Evolutionary conservation across 2,888 invertebrate genomes (phyloP).

Genomic region (Macrophya alboannulata): DNA sequence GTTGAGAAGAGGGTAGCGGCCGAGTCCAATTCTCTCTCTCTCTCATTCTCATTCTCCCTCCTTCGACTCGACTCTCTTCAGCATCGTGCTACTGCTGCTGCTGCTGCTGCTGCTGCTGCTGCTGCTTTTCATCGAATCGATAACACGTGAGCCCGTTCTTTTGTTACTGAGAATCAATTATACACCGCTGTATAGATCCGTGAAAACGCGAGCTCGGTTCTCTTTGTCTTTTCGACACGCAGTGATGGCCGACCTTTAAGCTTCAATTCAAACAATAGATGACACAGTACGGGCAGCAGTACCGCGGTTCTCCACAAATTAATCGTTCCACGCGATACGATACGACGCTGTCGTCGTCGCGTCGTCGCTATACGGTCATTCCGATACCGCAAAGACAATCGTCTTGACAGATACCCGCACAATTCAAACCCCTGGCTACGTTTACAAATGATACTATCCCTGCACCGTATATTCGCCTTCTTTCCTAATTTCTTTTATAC

Average conservation of each 20-base stretch:
- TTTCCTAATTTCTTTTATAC: background rate
- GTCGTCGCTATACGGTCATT: background rate
- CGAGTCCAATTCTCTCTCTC: background rate
- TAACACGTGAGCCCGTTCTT: conserved; percentile 44
- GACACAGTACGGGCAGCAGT: conserved; percentile 11
- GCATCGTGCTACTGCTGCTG: background rate
- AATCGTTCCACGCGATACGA: conserved; percentile 1
- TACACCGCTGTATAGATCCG: conserved; percentile 26
- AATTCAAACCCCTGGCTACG: background rate
- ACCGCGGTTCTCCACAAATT: conserved; percentile 18
- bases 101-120: background rate
- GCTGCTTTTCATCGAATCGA: conserved; percentile 47
- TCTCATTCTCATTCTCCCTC: background rate
- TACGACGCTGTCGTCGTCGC: background rate
- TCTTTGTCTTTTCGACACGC: conserved; percentile 42
- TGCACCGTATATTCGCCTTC: background rate
- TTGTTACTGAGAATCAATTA: conserved; percentile 38
- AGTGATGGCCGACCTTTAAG: conserved; percentile 22
- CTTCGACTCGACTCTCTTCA: background rate
- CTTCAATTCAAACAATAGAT: conserved; percentile 39
- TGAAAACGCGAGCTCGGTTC: conserved; percentile 5
- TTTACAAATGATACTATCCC: background rate
- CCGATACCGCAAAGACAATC: conserved; percentile 17
- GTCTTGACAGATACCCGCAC: background rate
- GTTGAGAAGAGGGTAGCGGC: conserved; percentile 17